Evolutionary conservation across 2,797 vertebrate species (phyloP).

Genomic region (Brotula barbata): DNA sequence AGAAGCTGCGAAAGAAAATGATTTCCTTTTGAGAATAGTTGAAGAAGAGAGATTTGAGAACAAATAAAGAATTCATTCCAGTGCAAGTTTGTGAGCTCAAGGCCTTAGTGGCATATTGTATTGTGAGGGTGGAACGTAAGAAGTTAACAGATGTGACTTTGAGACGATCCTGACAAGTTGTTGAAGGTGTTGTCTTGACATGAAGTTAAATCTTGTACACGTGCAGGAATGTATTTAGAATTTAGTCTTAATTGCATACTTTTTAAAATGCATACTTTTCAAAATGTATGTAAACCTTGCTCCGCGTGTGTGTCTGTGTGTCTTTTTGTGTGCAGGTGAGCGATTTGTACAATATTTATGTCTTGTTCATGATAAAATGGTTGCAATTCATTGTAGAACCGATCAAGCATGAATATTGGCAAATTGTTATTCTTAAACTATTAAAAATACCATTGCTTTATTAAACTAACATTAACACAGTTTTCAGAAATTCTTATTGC

Average conservation of each 20-base stretch:
- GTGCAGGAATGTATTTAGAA: background rate
- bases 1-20: constrained; percentile 6
- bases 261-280: too few relatives aligned
- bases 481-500: too few relatives aligned
- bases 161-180: constrained; percentile 18
- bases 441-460: too few relatives aligned
- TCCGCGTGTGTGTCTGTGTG: too few relatives aligned
- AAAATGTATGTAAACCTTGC: too few relatives aligned
- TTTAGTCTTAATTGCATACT: background rate
- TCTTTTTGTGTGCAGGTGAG: too few relatives aligned
- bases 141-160: constrained; percentile 20
- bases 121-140: constrained; percentile 33
- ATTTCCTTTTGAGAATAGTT: background rate
- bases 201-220: constrained; percentile 7
- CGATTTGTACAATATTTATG: too few relatives aligned
- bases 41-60: background rate
- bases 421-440: too few relatives aligned
- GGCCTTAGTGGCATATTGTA: constrained; percentile 44
- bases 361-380: too few relatives aligned
- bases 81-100: constrained; percentile 25
- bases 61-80: constrained; percentile 29
- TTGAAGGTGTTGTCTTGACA: constrained; percentile 12
- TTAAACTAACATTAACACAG: too few relatives aligned
- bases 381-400: too few relatives aligned
- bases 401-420: too few relatives aligned